These are phyloP conservation scores for Anguilla megastoma DNA, from an alignment of 2,797 vertebrate genomes.

Conservation along the genomic window DNA sequence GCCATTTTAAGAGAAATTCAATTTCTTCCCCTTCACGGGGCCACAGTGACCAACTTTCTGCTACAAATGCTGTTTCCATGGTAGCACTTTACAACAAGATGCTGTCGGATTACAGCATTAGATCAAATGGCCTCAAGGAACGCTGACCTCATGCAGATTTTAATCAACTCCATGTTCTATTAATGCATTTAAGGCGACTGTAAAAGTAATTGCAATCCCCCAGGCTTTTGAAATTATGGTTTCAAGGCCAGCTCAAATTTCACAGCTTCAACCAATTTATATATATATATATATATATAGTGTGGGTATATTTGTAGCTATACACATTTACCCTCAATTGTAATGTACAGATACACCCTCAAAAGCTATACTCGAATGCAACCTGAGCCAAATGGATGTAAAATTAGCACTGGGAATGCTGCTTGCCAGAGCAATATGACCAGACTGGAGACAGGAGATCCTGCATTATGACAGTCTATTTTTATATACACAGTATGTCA, in stretches of 20 bases:
- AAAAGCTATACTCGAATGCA: not conserved
- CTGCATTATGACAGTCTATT: not conserved
- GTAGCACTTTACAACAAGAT: not conserved
- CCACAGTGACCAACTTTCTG: not conserved
- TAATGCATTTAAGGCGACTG: not conserved
- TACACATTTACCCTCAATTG: not conserved
- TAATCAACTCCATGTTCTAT: slow-evolving; percentile 10
- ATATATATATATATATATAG: not conserved
- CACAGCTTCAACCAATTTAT: not conserved
- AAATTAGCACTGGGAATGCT: not conserved
- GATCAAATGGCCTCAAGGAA: not conserved
- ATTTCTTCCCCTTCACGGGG: not conserved
- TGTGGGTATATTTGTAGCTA: not conserved
- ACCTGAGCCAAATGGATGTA: not conserved
- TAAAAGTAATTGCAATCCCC: not conserved
- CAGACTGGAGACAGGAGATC: not conserved
- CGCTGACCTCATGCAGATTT: not conserved
- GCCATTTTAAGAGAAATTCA: not conserved
- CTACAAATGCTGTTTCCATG: not conserved
- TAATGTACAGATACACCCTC: not conserved
- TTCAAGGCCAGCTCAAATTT: not conserved
- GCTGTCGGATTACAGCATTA: not conserved
- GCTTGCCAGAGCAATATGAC: not conserved
- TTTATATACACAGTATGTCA: not conserved
- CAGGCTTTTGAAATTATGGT: not conserved